Conservation (phyloP, 2,888 invertebrate genomes). For the Smittia sp. region DNA sequence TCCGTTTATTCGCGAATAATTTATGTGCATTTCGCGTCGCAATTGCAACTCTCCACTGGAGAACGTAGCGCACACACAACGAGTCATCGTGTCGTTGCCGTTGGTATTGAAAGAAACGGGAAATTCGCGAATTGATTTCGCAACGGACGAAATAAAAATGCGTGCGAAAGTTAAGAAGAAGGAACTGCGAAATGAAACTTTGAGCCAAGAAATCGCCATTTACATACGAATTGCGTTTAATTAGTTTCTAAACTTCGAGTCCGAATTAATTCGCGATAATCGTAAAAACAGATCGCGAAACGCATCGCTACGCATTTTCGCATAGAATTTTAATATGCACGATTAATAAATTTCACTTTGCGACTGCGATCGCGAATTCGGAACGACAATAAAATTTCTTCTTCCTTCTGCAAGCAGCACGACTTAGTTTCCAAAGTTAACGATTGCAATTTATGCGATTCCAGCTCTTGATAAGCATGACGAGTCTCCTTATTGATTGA, state of each 20-base stretch:
- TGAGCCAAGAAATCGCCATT: constrained; percentile 22
- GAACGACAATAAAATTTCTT: neutral
- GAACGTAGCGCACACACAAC: neutral
- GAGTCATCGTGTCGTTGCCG: neutral
- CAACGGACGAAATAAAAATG: constrained; percentile 4
- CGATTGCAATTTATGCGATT: neutral
- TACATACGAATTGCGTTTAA: constrained; percentile 40
- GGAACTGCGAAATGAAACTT: neutral
- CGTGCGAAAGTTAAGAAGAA: constrained; percentile 23
- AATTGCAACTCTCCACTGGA: neutral
- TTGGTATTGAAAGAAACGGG: constrained; percentile 1
- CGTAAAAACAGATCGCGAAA: constrained; percentile 32
- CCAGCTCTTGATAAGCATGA: neutral
- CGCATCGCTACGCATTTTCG: constrained; percentile 37
- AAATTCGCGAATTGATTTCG: constrained; percentile 4
- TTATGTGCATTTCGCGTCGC: constrained; percentile 9
- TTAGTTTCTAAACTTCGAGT: constrained; percentile 7
- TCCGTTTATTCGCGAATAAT: neutral
- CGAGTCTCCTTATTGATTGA: no score
- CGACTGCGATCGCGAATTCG: neutral
- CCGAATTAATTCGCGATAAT: constrained; percentile 27
- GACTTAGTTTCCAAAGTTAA: neutral
- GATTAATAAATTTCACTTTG: constrained; percentile 10
- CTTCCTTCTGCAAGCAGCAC: neutral
- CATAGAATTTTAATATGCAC: constrained; percentile 28